Conservation (phyloP, 1,140 invertebrate genomes). For the Diplogasteroides magnus region DNA sequence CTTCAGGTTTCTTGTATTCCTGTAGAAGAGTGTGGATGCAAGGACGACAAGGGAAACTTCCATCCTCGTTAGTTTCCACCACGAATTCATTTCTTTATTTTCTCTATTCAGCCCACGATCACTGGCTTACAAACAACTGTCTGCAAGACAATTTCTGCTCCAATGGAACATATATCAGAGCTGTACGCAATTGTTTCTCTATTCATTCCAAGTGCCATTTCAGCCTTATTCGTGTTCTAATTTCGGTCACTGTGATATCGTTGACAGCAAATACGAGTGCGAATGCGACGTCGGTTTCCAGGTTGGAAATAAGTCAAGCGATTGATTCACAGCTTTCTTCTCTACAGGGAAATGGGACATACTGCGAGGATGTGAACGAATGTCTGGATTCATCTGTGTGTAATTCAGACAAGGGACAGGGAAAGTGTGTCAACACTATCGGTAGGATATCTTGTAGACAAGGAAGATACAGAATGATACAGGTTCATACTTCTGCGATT, state of each 20-base stretch:
- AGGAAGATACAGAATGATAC: constrained; percentile 2
- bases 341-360: too few relatives aligned
- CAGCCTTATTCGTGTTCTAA: neutral
- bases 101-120: constrained; percentile 11
- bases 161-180: constrained; percentile 25
- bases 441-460: neutral
- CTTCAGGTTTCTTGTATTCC: constrained; percentile 26
- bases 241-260: constrained; percentile 14
- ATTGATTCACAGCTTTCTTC: constrained; percentile 14
- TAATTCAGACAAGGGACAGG: constrained; percentile 13
- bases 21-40: constrained; percentile 26
- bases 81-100: neutral
- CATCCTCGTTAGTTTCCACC: neutral
- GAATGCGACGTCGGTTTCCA: constrained; percentile 16
- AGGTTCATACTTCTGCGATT: constrained; percentile 26
- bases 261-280: constrained; percentile 11
- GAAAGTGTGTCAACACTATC: constrained; percentile 5
- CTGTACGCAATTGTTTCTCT: constrained; percentile 5
- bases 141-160: constrained; percentile 13
- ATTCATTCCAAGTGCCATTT: neutral
- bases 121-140: constrained; percentile 29
- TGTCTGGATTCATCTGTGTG: constrained; percentile 17
- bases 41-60: constrained; percentile 19
- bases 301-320: too few relatives aligned
- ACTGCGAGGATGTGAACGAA: constrained; percentile 29